Evolutionary conservation across 2,113 vertebrate species (phyloP).

Genomic region (Pseudorectes ferrugineus): DNA sequence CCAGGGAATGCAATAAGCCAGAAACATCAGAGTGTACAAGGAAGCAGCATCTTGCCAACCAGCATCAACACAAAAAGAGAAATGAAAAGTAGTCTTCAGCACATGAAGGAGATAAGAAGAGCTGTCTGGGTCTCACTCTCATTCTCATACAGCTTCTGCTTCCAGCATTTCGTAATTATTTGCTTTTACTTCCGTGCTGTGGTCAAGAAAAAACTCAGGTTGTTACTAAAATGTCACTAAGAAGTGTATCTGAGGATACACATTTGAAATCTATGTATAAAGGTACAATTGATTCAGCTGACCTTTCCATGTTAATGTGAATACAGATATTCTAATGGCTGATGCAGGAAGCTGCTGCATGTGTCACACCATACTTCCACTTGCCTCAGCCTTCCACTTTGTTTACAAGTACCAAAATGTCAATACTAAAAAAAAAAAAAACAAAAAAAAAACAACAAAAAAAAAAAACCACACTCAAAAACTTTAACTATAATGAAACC

Average conservation of each 20-base stretch:
- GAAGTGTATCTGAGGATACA: neutral
- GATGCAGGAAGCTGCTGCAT: neutral
- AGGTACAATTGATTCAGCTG: neutral
- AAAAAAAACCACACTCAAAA: neutral
- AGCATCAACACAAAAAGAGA: neutral
- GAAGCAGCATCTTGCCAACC: neutral
- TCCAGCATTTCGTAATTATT: neutral
- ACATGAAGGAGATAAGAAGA: neutral
- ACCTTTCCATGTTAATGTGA: neutral
- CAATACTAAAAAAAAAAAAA: neutral
- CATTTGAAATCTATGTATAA: neutral
- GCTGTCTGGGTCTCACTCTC: neutral
- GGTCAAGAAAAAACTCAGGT: neutral
- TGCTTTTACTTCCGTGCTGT: neutral
- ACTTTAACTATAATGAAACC: neutral
- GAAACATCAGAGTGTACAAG: neutral
- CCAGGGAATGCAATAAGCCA: neutral
- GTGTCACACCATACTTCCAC: neutral
- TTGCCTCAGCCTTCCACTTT: neutral
- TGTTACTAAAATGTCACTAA: neutral
- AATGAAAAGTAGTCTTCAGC: neutral
- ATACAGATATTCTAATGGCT: neutral
- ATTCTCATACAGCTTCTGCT: neutral
- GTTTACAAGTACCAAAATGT: neutral
- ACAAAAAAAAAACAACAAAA: neutral